These are phyloP conservation scores for Hyalella azteca DNA, from an alignment of 2,888 invertebrate species.

Conservation along the genomic window DNA sequence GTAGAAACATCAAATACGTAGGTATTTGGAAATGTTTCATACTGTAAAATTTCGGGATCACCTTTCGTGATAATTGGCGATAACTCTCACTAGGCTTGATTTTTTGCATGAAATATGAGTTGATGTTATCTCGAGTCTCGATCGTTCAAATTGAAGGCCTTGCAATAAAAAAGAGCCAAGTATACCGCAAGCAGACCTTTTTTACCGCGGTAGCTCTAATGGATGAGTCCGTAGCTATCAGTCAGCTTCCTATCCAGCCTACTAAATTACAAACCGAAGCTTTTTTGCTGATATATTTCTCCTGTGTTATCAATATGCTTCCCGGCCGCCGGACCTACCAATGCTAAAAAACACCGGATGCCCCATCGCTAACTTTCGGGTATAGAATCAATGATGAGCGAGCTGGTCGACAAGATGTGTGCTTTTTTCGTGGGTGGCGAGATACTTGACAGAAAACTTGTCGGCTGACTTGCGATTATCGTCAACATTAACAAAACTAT, in stretches of 20 bases:
- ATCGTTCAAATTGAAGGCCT: neutral
- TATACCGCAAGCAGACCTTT: conserved; percentile 4
- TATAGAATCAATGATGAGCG: conserved; percentile 36
- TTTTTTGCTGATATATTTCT: conserved; percentile 32
- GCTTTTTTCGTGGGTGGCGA: conserved; percentile 14
- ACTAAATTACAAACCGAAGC: conserved; percentile 31
- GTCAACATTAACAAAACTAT: too few species aligned
- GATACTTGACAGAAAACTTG: too few species aligned
- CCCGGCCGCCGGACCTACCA: conserved; percentile 37
- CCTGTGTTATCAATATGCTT: conserved; percentile 36
- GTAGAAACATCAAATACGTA: too few species aligned
- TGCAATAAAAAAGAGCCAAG: neutral
- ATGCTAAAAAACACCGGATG: conserved; percentile 36
- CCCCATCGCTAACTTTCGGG: conserved; percentile 34
- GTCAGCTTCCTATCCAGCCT: conserved; percentile 37
- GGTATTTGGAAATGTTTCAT: too few species aligned
- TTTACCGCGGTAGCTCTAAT: conserved; percentile 22
- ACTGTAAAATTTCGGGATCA: too few species aligned
- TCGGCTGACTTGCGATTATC: too few species aligned
- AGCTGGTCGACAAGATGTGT: conserved; percentile 23
- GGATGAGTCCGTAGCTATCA: conserved; percentile 36
- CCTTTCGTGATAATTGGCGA: too few species aligned
- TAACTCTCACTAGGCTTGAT: too few species aligned
- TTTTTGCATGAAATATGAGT: too few species aligned
- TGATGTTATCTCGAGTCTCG: too few species aligned